Evolutionary conservation across 2,888 invertebrate genomes (phyloP).

Genomic region (Gymnoscelis rufifasciata): DNA sequence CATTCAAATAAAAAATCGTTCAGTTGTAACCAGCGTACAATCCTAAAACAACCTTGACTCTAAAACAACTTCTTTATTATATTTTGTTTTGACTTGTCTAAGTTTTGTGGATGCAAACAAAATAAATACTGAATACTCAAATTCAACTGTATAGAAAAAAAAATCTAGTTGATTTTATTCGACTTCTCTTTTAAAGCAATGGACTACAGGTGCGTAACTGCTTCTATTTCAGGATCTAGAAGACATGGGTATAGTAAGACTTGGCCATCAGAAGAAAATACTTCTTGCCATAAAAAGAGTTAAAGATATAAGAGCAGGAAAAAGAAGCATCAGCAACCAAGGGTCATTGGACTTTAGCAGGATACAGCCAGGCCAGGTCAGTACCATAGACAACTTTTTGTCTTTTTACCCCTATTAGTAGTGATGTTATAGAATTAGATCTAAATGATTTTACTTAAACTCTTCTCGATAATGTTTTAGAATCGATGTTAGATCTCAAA

Average conservation of each 20-base stretch:
- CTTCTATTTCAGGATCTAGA: slow-evolving; percentile 88
- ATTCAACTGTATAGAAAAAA: too few species aligned
- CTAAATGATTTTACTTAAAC: slow-evolving; percentile 21
- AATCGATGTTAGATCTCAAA: slow-evolving; percentile 39
- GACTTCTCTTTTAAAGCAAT: too few species aligned
- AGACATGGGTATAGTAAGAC: slow-evolving; percentile 95
- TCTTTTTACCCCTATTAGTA: slow-evolving; percentile 47
- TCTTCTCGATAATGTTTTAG: slow-evolving; percentile 40
- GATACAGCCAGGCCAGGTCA: slow-evolving; percentile 72
- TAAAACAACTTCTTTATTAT: too few species aligned
- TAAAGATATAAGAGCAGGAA: slow-evolving; percentile 94
- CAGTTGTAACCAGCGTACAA: too few species aligned
- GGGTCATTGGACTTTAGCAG: slow-evolving; percentile 70
- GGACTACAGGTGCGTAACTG: too few species aligned
- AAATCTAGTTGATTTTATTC: too few species aligned
- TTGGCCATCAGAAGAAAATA: slow-evolving; percentile 99
- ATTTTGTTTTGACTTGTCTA: too few species aligned
- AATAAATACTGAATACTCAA: too few species aligned
- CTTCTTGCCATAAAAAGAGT: slow-evolving; percentile 97
- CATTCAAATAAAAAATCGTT: too few species aligned
- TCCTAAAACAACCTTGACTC: too few species aligned
- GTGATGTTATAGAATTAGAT: slow-evolving; percentile 64
- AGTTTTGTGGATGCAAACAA: too few species aligned
- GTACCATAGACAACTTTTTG: slow-evolving; percentile 32
- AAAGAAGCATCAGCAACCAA: slow-evolving; percentile 81